Evolutionary conservation across 2,113 vertebrate genomes (phyloP), one percentile per base, ranked within the genome.

Genomic region (Pseudopipra pipra): DNA sequence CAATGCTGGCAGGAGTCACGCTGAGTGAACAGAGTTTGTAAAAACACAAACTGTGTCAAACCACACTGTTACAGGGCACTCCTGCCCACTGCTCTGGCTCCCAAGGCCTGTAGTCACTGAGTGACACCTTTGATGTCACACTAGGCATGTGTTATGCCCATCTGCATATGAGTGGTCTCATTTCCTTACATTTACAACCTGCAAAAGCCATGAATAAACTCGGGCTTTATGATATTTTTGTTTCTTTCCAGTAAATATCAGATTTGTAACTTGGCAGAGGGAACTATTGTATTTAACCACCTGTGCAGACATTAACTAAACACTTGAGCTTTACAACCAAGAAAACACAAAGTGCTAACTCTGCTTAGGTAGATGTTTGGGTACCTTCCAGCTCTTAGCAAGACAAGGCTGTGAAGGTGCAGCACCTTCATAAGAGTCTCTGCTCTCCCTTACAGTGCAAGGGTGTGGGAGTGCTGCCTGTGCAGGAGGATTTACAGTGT

Each of bases 161-260:
- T 94, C 83, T 73, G 72, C 47, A 31, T 25, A 31, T 23, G 59
- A 97, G 80, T 93, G 67, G 75, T 95, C 80, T 97, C 82, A 75
- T 93, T 98, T 96, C 89, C 86, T 94, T 96, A 81, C 67, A 91
- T 94, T 96, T 96, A 97, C 76, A 81, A 25, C 33, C 72, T 89
- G 87, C 72, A 90, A 90, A 95, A 89, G 37, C 35, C 83, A 65
- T 65, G 75, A 93, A 81, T 95, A 94, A 81, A 83, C 54, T 90
- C 46, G 27, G 35, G 82, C 47, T 94, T 96, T 85, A 94, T 62
- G 46, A 51, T 51, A 30, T 70, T 51, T 86, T 73, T 89, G 52
- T 82, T 56, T 28, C 81, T 92, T 95, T 87, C 91, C 82, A 95
- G 81, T 90, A 95, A 95, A 90, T 59, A 87, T 87, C 58, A 89